Percentiles rank a stretch among this genome's conserved stretches.
phyloP scores from a whole-genome alignment of 2,113 vertebrate genomes.

The Microcebus jonahi region DNA sequence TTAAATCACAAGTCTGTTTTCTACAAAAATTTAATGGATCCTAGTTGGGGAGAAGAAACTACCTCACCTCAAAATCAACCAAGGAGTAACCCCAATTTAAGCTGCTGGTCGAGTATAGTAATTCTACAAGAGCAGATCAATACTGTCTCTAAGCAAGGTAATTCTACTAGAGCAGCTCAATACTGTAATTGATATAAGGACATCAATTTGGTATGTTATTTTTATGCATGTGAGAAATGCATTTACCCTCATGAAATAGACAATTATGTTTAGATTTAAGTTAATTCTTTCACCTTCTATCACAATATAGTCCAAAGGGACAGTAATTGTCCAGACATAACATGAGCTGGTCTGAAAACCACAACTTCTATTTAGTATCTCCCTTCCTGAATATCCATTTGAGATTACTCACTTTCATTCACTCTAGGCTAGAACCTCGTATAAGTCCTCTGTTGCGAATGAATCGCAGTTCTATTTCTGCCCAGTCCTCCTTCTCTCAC shows the following conservation, averaged over 20 bases:
- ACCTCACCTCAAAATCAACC: neutral
- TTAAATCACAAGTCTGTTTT: neutral
- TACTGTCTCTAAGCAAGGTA: neutral
- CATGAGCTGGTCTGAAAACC: neutral
- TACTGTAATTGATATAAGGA: neutral
- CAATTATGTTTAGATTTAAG: neutral
- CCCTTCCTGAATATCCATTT: neutral
- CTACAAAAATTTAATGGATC: neutral
- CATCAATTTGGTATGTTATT: neutral
- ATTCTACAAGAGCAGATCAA: neutral
- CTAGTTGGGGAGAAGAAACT: neutral
- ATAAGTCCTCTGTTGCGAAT: neutral
- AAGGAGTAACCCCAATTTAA: neutral
- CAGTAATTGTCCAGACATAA: no score
- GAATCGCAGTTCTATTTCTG: neutral
- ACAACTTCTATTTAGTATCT: neutral
- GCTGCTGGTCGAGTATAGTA: neutral
- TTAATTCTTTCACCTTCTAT: neutral
- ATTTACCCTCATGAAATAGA: neutral
- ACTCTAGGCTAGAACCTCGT: neutral
- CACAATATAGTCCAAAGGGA: neutral
- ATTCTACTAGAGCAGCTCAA: neutral
- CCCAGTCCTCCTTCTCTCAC: neutral
- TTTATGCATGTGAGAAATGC: neutral
- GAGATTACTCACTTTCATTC: neutral